Conservation (phyloP, 2,888 invertebrate genomes). For the Xanthia icteritia region DNA sequence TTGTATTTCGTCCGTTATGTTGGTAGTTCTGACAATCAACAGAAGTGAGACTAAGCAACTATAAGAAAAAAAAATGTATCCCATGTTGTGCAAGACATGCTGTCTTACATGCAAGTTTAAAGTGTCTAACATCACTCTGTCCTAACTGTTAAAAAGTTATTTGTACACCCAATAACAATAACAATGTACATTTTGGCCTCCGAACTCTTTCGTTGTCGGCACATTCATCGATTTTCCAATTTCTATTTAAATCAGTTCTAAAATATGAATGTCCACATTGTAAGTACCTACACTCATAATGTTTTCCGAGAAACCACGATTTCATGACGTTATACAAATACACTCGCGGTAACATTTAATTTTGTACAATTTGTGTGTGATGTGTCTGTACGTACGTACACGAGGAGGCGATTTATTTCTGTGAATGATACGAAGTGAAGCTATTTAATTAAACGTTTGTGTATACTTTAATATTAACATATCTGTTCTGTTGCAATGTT, state of each 20-base stretch:
- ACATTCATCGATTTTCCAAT: neutral
- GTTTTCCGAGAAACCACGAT: slow-evolving; percentile 10
- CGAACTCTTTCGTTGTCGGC: neutral
- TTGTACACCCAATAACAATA: neutral
- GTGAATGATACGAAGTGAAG: slow-evolving; percentile 34
- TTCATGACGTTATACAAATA: slow-evolving; percentile 32
- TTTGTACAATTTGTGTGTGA: slow-evolving; percentile 13
- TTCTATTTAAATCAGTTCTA: slow-evolving; percentile 3
- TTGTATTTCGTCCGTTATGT: neutral
- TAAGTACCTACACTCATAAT: slow-evolving; percentile 25
- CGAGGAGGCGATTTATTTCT: slow-evolving; percentile 36
- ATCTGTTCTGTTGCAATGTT: slow-evolving; percentile 21
- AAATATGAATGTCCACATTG: slow-evolving; percentile 8
- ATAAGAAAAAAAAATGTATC: too few species aligned
- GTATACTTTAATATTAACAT: slow-evolving; percentile 27
- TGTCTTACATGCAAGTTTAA: neutral
- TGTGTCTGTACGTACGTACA: neutral
- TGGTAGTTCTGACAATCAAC: neutral
- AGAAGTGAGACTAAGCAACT: neutral
- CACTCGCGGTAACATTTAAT: slow-evolving; percentile 29
- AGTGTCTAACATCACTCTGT: neutral
- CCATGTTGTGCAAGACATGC: neutral
- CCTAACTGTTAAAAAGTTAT: neutral
- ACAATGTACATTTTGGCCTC: too few species aligned
- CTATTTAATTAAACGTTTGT: slow-evolving; percentile 23